Percentiles rank a stretch among this genome's conserved stretches.
Conservation (phyloP, 1,140 invertebrate species). For the Euura lappo region DNA sequence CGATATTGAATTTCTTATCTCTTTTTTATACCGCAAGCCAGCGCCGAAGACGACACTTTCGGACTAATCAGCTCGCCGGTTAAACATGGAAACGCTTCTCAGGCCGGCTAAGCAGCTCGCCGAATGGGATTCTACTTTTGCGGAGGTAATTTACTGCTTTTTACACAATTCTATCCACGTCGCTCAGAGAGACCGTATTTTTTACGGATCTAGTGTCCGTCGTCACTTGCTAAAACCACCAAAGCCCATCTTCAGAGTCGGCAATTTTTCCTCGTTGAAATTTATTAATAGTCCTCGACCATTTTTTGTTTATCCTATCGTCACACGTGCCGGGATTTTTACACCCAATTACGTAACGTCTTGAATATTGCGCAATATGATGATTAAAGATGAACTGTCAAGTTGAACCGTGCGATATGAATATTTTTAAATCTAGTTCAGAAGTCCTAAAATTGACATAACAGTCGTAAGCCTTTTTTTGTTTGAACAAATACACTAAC, state of each 20-base stretch:
- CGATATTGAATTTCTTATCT: background rate
- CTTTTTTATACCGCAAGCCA: background rate
- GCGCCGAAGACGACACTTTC: no score
- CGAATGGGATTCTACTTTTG: slow-evolving; percentile 49
- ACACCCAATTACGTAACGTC: background rate
- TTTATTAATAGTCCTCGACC: no score
- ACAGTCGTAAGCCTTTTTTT: no score
- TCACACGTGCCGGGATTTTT: background rate
- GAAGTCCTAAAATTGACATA: no score
- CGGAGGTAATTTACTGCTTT: slow-evolving; percentile 36
- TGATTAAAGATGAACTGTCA: background rate
- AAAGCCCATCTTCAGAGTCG: no score
- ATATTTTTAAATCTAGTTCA: background rate
- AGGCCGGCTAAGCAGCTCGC: slow-evolving; percentile 48
- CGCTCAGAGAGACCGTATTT: no score
- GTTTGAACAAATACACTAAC: no score
- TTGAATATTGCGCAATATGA: background rate
- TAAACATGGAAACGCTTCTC: slow-evolving; percentile 33
- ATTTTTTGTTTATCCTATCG: no score
- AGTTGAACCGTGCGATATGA: background rate
- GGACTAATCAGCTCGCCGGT: background rate
- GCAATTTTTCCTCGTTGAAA: no score
- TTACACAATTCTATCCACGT: background rate
- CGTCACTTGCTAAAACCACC: no score
- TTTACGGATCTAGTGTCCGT: no score